Evolutionary conservation across 1,140 invertebrate species (phyloP).

Genomic region (Kradibia gibbosae): DNA sequence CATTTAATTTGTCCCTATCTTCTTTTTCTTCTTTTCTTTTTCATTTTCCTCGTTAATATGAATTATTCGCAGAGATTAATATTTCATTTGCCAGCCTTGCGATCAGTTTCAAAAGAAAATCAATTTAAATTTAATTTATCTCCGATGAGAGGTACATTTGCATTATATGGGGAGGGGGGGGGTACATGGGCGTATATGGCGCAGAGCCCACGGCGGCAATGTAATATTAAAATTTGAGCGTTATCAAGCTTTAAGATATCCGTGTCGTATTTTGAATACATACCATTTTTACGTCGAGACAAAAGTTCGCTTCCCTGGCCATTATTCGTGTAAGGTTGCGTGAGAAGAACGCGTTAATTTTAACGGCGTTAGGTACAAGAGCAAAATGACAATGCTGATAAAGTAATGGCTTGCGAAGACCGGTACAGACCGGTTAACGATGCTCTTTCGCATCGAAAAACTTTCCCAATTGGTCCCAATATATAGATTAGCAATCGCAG

Average conservation of each 20-base stretch:
- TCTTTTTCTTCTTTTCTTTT: no score
- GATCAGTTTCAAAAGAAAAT: no score
- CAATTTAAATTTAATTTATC: no score
- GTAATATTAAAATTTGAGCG: neutral
- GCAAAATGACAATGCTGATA: conserved; percentile 3
- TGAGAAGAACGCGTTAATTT: neutral
- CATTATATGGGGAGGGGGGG: no score
- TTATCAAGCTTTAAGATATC: neutral
- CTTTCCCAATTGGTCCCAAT: neutral
- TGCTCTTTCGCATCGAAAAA: neutral
- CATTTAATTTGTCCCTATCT: no score
- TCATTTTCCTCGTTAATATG: neutral
- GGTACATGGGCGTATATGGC: no score
- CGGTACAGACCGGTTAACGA: neutral
- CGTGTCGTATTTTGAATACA: neutral
- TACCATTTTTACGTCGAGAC: neutral
- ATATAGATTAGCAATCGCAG: neutral
- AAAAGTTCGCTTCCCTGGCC: neutral
- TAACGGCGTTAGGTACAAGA: neutral
- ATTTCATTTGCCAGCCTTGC: neutral
- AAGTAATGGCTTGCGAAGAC: neutral
- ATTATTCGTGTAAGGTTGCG: no score
- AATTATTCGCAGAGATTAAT: neutral
- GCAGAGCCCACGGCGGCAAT: neutral
- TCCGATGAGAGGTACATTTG: no score